Evolutionary conservation across 2,113 vertebrate genomes (phyloP).

Genomic region (Hyla sarda): DNA sequence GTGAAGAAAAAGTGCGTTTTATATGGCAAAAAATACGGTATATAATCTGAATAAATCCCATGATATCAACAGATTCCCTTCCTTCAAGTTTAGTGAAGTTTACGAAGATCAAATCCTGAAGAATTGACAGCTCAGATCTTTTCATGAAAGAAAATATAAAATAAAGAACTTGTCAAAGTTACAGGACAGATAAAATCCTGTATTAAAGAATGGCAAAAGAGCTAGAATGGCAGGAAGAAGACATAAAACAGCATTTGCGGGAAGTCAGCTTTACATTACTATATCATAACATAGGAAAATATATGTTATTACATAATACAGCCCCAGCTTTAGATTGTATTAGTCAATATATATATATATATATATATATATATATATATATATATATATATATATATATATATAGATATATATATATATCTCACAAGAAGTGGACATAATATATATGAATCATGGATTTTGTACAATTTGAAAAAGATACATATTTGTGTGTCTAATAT

Average conservation of each 20-base stretch:
- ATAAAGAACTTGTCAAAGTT: conserved; percentile 13
- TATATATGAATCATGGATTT: conserved; percentile 2
- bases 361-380: no score
- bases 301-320: conserved; percentile 24
- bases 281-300: conserved; percentile 9
- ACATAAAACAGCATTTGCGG: conserved; percentile 26
- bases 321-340: conserved; percentile 1
- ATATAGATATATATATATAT: no score
- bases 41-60: background rate
- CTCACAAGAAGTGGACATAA: background rate
- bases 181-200: conserved; percentile 26
- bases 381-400: no score
- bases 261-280: conserved; percentile 26
- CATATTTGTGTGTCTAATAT: background rate
- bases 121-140: conserved; percentile 40
- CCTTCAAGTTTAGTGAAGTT: background rate
- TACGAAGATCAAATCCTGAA: background rate
- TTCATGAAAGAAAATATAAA: conserved; percentile 31
- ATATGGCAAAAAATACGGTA: no score
- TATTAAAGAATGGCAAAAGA: conserved; percentile 30
- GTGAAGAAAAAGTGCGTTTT: no score
- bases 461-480: background rate
- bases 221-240: conserved; percentile 34
- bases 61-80: background rate
- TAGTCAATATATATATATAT: background rate